These are phyloP conservation scores for Gambusia affinis DNA, from an alignment of 2,113 vertebrate genomes.

Conservation along the genomic window DNA sequence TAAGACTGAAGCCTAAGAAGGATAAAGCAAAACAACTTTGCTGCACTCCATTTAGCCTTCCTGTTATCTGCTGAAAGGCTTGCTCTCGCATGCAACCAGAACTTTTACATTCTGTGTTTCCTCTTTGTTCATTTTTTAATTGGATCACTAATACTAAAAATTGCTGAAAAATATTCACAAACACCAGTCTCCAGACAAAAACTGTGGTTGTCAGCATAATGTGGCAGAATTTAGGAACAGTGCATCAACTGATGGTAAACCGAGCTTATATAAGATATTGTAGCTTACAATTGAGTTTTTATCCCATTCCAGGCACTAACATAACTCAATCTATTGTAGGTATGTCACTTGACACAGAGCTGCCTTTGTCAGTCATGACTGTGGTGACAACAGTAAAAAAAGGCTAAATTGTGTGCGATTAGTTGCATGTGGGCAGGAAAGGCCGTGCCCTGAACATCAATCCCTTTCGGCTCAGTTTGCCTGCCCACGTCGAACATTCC, in stretches of 20 bases:
- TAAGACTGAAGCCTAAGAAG: too few species aligned
- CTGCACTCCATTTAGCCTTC: background rate
- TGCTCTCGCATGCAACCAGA: background rate
- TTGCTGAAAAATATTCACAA: too few species aligned
- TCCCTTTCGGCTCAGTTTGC: constrained; percentile 42
- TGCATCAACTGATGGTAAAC: background rate
- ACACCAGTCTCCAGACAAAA: too few species aligned
- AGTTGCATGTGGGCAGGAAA: constrained; percentile 42
- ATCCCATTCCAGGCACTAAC: background rate
- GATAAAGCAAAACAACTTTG: too few species aligned
- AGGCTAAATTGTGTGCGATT: constrained; percentile 37
- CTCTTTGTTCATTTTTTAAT: background rate
- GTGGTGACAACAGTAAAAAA: constrained; percentile 23
- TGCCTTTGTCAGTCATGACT: constrained; percentile 51
- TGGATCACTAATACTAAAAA: background rate
- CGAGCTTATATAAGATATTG: background rate
- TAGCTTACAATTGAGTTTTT: background rate
- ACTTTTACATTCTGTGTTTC: background rate
- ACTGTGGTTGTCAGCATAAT: background rate
- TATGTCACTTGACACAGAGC: constrained; percentile 43
- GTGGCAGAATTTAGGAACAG: background rate
- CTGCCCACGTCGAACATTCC: constrained; percentile 46
- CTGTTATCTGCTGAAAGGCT: background rate
- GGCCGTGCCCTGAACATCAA: constrained; percentile 42
- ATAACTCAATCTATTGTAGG: background rate